Base-by-base conservation (phyloP, 2,888 invertebrate genomes). In the Orthosia gothica region DNA sequence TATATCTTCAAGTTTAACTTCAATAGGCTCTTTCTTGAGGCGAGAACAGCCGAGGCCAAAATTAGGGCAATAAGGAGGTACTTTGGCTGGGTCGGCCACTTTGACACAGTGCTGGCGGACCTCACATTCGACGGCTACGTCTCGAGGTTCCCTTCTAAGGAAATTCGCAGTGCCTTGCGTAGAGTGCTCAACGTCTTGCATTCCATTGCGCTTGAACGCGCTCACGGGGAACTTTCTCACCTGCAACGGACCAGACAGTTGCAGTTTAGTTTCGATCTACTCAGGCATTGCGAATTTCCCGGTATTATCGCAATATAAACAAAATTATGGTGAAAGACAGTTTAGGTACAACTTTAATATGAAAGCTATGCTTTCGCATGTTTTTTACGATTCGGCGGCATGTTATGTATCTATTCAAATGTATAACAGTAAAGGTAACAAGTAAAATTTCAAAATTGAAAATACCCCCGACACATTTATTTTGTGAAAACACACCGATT, bases 191-290 rank as follows among this genome's bases (percentile, higher is more conserved):
- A 95, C 95, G 84, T 96, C 96, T 87, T 96, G 96, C 92, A 96
- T 94, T 80, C 96, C 96, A 85, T 96, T 96, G 72, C 96, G 95
- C 90, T 96, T 96, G 92, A 96, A 96, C 76, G 95, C 95, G 78
- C 93, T 85, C 80, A 95, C 93, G 74, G 96, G 96, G 82, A 96
- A 88, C 90, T 90, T 86, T 85, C 89, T 89, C 83, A 96, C 96
- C 96, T 96, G 96, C 90, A 96, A 96, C 89, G 91, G 91, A 93
- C 88, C 92, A 93, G 89, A 94, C 86, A 91, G 89, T 87, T 82
- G 84, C 91, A 87, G 79, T 92, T 94, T 91, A 93, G 80, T 89
- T 83, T 81, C 81, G 76, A 70, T 74, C 73, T 82, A 63, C 58
- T 81, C 67, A 81, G 72, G 73, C 79, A 76, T 71, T 81, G 72